Evolutionary conservation across 1,140 invertebrate genomes (phyloP), one percentile per base, ranked within the genome.

Genomic region (Tetramorium parvispinum): DNA sequence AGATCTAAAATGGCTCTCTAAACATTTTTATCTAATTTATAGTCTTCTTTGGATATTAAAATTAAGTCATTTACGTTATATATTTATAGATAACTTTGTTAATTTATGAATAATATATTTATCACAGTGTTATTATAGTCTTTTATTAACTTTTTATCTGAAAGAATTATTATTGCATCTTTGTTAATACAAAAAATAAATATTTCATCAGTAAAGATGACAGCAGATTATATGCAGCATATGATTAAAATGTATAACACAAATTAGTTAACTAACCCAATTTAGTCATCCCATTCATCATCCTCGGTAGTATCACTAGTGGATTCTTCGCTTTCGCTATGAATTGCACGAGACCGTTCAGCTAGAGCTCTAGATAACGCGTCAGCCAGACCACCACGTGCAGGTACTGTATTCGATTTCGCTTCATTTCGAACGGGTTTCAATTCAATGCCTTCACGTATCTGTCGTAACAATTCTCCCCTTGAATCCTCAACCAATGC

Each of bases 281-380:
- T 49, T 85, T 94, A 96, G 87, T 97, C 96, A 92, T 97, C 97
- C 97, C 97, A 97, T 90, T 97, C 97, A 91, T 97, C 96, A 68
- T 96, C 97, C 43, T 96, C 95, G 91, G 96, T 96, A 57, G 95
- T 96, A 61, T 96, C 96, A 91, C 94, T 95, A 87, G 95, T 95
- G 46, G 96, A 96, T 66, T 96, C 96, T 85, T 96, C 96, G 85
- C 94, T 95, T 65, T 96, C 95, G 86, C 96, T 96, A 94, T 98
- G 97, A 89, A 98, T 97, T 59, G 96, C 97, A 89, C 96, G 95
- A 55, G 96, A 96, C 57, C 97, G 94, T 92, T 97, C 97, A 21
- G 97, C 96, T n/a, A 98, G 94, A 53, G 98, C 98, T 83, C 96
- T 95, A 3, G 97, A 97, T 81, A 98, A 95, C 5, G 97, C 98